Evolutionary conservation across 2,113 vertebrate species (phyloP), one percentile per base, ranked within the genome.

Genomic region (Mus pahari): DNA sequence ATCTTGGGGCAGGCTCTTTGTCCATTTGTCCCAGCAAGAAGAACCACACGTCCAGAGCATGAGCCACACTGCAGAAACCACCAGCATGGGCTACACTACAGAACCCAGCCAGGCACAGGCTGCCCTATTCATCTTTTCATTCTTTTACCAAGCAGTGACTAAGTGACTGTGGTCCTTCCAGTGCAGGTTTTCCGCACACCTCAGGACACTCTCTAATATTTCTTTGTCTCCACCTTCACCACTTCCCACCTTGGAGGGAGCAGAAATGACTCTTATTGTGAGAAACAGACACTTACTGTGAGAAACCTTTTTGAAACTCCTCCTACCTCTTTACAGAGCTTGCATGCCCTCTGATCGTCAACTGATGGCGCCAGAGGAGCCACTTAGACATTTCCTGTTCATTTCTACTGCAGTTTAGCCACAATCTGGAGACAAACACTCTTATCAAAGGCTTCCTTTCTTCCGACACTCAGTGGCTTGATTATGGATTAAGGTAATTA

Each of bases 401-500:
- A 78, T 94, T 97, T 78, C 24, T 58, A 55, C 16, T 70, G 71
- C 0, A 2, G 79, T 9, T 50, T 75, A 17, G 3, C 62, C 92
- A 58, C 36, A 83, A 90, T 60, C 78, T 77, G 81, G 31, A 45
- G 86, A 89, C 70, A 93, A 60, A 89, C 9, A 77, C 60, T 82
- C 9, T 33, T 77, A 24, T 45, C 74, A 73, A 70, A 70, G 86
- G 1, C 7, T 82, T 95, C 82, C 77, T 98, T 96, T 60, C 70
- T 97, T 91, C 88, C 7, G 1, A 93, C 19, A 45, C 19, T 78
- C 55, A 74, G 70, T 90, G 74, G 22, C n/a, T 96, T n/a, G 24
- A 45, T 97, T 97, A 84, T 39, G 50, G 42, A n/a, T n/a, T n/a
- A n/a, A 42, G 93, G 31, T 92, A 93, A 93, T 97, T 96, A 96